Evolutionary conservation across 1,140 invertebrate genomes (phyloP).

Genomic region (Megalonaias nervosa): DNA sequence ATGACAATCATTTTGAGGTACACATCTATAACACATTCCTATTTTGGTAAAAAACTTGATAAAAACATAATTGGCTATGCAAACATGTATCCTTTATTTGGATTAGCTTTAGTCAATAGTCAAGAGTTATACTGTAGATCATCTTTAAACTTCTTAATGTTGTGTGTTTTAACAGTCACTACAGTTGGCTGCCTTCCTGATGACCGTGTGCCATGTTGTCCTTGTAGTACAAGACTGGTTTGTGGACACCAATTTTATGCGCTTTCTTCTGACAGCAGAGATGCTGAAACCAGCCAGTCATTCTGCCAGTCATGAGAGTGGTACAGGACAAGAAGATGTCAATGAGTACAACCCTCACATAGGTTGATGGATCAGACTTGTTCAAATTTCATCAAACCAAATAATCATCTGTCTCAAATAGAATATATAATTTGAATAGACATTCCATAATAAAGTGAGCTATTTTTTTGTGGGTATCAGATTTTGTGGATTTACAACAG

Average conservation of each 20-base stretch:
- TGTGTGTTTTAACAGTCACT: constrained; percentile 75
- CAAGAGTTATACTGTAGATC: not conserved
- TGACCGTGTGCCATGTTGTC: constrained; percentile 90
- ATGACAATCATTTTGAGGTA: too few species aligned
- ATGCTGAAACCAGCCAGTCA: constrained; percentile 86
- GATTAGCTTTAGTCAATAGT: too few species aligned
- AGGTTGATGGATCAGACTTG: constrained; percentile 32
- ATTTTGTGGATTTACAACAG: too few species aligned
- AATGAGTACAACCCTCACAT: constrained; percentile 66
- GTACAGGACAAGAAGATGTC: constrained; percentile 44
- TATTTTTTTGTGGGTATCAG: too few species aligned
- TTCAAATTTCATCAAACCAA: not conserved
- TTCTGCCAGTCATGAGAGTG: constrained; percentile 32
- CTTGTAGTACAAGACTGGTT: constrained; percentile 91
- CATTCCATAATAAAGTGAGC: too few species aligned
- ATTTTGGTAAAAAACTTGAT: too few species aligned
- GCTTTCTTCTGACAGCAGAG: constrained; percentile 87
- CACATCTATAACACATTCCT: too few species aligned
- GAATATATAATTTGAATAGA: too few species aligned
- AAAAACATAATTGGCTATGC: too few species aligned
- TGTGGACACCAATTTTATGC: constrained; percentile 81
- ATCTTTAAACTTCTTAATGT: not conserved
- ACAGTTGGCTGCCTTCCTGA: constrained; percentile 85
- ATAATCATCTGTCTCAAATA: too few species aligned
- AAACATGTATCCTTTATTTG: too few species aligned